These are phyloP conservation scores for Nyctibius bracteatus DNA, from an alignment of 2,113 vertebrate species.

Conservation along the genomic window DNA sequence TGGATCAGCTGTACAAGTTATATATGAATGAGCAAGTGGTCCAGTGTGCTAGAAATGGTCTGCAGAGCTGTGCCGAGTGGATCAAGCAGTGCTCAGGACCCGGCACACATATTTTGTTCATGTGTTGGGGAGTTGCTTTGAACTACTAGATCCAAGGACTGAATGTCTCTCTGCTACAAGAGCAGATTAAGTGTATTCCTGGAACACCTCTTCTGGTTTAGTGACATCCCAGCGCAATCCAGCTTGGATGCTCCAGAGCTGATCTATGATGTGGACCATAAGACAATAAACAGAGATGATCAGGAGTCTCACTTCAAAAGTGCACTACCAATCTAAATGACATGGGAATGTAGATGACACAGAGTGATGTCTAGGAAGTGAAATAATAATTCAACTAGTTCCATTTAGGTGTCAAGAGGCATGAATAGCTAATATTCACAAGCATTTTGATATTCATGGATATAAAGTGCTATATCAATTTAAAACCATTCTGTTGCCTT, in stretches of 20 bases:
- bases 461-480: background rate
- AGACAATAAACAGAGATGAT: background rate
- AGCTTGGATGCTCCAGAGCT: background rate
- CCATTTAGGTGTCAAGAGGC: background rate
- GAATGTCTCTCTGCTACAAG: fast-evolving
- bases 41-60: background rate
- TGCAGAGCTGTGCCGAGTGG: background rate
- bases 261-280: background rate
- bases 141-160: background rate
- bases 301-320: background rate
- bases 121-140: background rate
- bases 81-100: background rate
- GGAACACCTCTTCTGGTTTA: background rate
- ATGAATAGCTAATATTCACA: background rate
- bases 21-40: background rate
- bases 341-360: background rate
- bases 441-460: background rate
- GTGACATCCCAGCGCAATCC: background rate
- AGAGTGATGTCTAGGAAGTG: background rate
- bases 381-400: background rate
- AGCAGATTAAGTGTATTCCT: background rate
- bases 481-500: background rate
- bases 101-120: background rate
- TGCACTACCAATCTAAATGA: background rate
- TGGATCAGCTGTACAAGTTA: fast-evolving